These are phyloP conservation scores for Smithornis capensis DNA, from an alignment of 2,113 vertebrate species.

Conservation along the genomic window DNA sequence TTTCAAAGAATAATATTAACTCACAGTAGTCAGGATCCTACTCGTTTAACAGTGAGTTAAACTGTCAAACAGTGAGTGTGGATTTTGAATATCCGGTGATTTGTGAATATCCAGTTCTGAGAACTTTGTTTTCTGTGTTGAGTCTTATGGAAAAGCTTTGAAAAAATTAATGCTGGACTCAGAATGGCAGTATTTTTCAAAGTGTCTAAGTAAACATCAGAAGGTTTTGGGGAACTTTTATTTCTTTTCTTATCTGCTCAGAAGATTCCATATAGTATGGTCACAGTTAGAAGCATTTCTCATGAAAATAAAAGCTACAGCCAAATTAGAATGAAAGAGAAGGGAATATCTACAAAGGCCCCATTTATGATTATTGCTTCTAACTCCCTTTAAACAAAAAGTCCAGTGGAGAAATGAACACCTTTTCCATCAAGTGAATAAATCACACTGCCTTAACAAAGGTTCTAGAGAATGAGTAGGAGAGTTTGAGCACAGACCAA, in stretches of 20 bases:
- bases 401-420: neutral
- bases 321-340: neutral
- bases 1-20: neutral
- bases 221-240: neutral
- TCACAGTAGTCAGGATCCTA: neutral
- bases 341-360: neutral
- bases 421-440: neutral
- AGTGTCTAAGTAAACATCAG: neutral
- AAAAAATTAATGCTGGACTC: neutral
- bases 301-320: neutral
- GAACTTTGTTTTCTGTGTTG: neutral
- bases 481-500: neutral
- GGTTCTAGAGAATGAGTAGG: neutral
- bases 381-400: neutral
- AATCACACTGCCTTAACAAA: neutral
- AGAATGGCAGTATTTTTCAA: neutral
- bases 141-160: neutral
- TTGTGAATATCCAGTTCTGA: neutral
- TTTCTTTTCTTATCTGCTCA: neutral
- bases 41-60: neutral
- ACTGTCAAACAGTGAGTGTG: neutral
- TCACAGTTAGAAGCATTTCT: neutral
- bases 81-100: neutral
- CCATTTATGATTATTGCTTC: neutral
- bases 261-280: neutral